A percentile compares a stretch with the other conserved stretches of the same genome.
Conservation (phyloP, 1,140 invertebrate genomes). For the Panagrolaimus sp. region DNA sequence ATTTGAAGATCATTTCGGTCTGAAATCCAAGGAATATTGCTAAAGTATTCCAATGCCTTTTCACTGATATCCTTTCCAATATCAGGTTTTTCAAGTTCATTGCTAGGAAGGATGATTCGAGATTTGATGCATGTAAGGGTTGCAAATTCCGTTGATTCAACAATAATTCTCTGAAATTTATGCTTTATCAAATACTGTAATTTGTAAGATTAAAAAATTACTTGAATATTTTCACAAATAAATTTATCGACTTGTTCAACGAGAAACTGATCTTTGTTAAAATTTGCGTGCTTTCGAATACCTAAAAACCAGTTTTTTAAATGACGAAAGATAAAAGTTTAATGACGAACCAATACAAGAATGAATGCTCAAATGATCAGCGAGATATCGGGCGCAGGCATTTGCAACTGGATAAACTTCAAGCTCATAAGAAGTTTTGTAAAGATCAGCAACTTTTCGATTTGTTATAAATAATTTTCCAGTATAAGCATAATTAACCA, state of each 20-base stretch:
- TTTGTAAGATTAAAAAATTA: too few relatives aligned
- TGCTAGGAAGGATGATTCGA: constrained; percentile 42
- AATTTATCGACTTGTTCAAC: constrained; percentile 45
- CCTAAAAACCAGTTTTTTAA: constrained; percentile 36
- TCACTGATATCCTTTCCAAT: constrained; percentile 21
- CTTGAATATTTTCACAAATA: constrained; percentile 43
- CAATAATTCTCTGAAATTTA: constrained; percentile 69
- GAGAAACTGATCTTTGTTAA: constrained; percentile 46
- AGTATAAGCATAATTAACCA: constrained; percentile 78
- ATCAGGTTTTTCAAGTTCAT: constrained; percentile 24
- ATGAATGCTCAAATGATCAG: constrained; percentile 67
- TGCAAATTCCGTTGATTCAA: constrained; percentile 65
- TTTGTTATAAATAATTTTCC: constrained; percentile 63
- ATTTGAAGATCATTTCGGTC: constrained; percentile 35
- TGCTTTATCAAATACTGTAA: constrained; percentile 61
- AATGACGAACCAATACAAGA: constrained; percentile 67
- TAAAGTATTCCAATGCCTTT: constrained; percentile 30
- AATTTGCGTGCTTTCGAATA: constrained; percentile 53
- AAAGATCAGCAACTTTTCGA: constrained; percentile 69
- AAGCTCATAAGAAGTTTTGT: constrained; percentile 70
- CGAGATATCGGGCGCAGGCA: constrained; percentile 70
- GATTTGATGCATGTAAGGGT: constrained; percentile 66
- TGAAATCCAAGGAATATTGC: constrained; percentile 20
- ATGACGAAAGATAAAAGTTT: constrained; percentile 32
- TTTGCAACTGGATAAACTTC: constrained; percentile 69